Base-by-base conservation (phyloP, 1,140 invertebrate genomes). In the Euwallacea similis region DNA sequence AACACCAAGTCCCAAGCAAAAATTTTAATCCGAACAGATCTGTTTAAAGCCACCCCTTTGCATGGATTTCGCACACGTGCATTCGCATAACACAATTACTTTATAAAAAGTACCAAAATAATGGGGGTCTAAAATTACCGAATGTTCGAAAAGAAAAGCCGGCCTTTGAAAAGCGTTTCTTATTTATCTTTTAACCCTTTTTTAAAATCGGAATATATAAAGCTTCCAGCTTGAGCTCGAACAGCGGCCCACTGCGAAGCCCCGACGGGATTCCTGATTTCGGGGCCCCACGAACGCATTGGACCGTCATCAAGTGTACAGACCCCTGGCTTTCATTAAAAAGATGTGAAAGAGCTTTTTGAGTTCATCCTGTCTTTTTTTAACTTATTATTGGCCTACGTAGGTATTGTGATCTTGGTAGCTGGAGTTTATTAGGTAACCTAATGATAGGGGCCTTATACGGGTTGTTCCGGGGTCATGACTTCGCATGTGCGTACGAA, bases 141-240 rank as follows among this genome's bases (percentile, higher is more conserved):
- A 70, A 70, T 70, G 59, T 63, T 50, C 43, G 54, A 41, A 70
- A 70, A 70, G 61, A 71, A 66, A 65, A 65, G 43, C 59, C 43
- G 7, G 8, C 42, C 59, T 65, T 65, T 62, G 21, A 71, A 71
- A 64, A 64, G 54, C 69, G 44, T 61, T 66, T 65, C 69, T 71
- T 71, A 71, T 71, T 71, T 71, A 71, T 71, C 69, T 71, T 71
- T 68, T 66, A 71, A 71, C 69, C 69, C 69, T 71, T 71, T 71
- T 71, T 71, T 71, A 71, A 71, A 71, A 71, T 71, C 69, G 50
- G 61, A 71, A 71, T 71, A 70, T 42, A 60, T 59, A 66, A 53
- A 71, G 55, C 55, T 56, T 53, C 50, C 53, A 47, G 69, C 63
- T 69, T 50, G 68, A 44, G 47, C 21, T 58, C 42, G 59, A 42